A percentile compares a stretch with the other conserved stretches of the same genome.
Conservation (phyloP, 2,888 invertebrate genomes). For the Melanostoma scalare region DNA sequence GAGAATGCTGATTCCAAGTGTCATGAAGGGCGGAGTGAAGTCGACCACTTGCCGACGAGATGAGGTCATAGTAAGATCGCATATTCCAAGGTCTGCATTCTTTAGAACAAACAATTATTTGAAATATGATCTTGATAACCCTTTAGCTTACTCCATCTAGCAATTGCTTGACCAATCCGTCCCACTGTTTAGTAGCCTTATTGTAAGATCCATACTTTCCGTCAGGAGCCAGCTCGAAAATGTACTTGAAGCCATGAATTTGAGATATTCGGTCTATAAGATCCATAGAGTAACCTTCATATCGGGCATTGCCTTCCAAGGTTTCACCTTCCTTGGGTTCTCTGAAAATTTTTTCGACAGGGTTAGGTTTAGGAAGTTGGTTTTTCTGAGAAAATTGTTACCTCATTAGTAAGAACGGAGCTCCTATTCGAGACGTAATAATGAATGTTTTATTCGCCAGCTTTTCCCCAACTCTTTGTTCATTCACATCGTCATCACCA, state of each 20-base stretch:
- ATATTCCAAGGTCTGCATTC: constrained; percentile 97
- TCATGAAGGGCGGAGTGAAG: constrained; percentile 99
- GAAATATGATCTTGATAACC: not conserved
- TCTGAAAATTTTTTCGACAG: constrained; percentile 58
- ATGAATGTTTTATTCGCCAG: constrained; percentile 87
- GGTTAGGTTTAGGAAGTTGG: too few relatives aligned
- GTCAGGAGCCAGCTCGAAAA: constrained; percentile 88
- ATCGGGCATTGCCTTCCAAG: constrained; percentile 88
- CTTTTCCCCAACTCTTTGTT: constrained; percentile 82
- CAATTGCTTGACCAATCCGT: constrained; percentile 89
- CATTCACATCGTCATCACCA: constrained; percentile 84
- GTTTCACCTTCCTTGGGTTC: constrained; percentile 84
- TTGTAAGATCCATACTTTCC: constrained; percentile 87
- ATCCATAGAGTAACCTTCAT: constrained; percentile 95
- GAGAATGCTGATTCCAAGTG: constrained; percentile 94
- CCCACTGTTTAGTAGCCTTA: constrained; percentile 88
- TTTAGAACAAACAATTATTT: constrained; percentile 79
- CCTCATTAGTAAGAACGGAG: constrained; percentile 86
- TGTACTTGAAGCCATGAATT: constrained; percentile 86
- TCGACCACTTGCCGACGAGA: constrained; percentile 93
- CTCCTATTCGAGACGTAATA: constrained; percentile 88
- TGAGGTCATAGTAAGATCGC: constrained; percentile 97
- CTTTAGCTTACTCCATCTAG: constrained; percentile 86
- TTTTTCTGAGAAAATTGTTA: constrained; percentile 74
- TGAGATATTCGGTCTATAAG: constrained; percentile 91